Conservation (phyloP, 2,888 invertebrate species). For the Caenorhabditis angaria region DNA sequence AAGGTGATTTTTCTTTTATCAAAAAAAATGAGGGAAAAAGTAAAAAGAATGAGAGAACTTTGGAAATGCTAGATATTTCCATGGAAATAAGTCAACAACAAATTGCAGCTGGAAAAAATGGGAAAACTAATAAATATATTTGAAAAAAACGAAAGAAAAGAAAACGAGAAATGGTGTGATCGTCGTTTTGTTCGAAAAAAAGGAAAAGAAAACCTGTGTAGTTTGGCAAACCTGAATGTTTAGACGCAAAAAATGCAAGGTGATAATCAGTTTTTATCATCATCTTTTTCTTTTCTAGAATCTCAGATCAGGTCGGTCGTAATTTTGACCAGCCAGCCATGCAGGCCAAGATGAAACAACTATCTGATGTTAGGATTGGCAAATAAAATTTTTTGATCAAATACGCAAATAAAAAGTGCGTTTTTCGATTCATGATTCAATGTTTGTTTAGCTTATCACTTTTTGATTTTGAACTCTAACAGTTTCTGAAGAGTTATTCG, state of each 20-base stretch:
- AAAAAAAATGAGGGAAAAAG: conserved; percentile 13
- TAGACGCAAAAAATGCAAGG: conserved; percentile 38
- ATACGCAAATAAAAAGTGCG: not conserved
- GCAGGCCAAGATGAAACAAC: too few species aligned
- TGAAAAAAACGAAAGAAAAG: not conserved
- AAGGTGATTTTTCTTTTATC: too few species aligned
- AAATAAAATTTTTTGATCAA: not conserved
- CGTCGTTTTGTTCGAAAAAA: conserved; percentile 3
- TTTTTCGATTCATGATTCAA: not conserved
- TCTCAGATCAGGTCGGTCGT: too few species aligned
- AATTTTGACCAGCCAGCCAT: too few species aligned
- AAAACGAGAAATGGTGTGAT: conserved; percentile 7
- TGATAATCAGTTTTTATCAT: conserved; percentile 39
- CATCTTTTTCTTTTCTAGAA: conserved; percentile 37
- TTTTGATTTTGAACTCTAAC: not conserved
- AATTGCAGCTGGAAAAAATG: not conserved
- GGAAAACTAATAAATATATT: not conserved
- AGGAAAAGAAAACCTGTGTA: conserved; percentile 8
- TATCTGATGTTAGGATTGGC: too few species aligned
- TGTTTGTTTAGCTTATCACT: not conserved
- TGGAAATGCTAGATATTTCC: not conserved
- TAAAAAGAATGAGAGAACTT: not conserved
- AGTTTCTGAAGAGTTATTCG: not conserved
- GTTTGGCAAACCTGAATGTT: too few species aligned
- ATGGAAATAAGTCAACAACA: not conserved